These are phyloP conservation scores for Neoarius graeffei DNA, from an alignment of 2,113 vertebrate genomes.

Conservation along the genomic window DNA sequence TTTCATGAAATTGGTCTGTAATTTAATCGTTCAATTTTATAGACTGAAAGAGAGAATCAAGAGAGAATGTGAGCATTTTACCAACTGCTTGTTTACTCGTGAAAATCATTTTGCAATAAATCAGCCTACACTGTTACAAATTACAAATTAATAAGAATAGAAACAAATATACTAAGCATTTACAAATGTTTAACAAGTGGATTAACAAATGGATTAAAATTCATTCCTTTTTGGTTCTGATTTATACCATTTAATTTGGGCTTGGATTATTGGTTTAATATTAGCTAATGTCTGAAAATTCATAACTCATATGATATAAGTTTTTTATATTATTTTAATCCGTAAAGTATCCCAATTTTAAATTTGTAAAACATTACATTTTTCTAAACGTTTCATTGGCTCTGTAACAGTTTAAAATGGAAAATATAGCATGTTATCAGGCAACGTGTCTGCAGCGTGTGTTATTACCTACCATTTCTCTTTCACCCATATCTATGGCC, in stretches of 20 bases:
- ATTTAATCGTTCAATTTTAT: neutral
- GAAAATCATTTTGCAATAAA: neutral
- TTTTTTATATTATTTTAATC: neutral
- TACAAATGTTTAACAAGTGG: neutral
- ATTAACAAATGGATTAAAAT: too few relatives aligned
- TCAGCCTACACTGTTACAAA: neutral
- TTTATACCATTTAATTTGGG: neutral
- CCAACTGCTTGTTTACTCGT: neutral
- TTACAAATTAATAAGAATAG: neutral
- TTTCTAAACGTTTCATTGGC: neutral
- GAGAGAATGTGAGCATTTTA: neutral
- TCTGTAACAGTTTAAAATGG: neutral
- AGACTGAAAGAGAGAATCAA: too few relatives aligned
- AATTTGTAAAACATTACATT: neutral
- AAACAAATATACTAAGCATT: neutral
- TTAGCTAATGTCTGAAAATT: neutral
- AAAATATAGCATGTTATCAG: conserved; percentile 8
- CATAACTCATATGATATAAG: neutral
- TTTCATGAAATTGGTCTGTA: neutral
- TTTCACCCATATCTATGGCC: conserved; percentile 96
- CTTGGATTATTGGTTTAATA: neutral
- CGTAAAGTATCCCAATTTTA: neutral
- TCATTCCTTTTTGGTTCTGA: neutral
- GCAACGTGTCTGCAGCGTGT: conserved; percentile 26
- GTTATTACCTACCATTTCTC: conserved; percentile 88